These are phyloP conservation scores for Acanthiza pusilla DNA, from an alignment of 2,797 vertebrate species.

Conservation along the genomic window DNA sequence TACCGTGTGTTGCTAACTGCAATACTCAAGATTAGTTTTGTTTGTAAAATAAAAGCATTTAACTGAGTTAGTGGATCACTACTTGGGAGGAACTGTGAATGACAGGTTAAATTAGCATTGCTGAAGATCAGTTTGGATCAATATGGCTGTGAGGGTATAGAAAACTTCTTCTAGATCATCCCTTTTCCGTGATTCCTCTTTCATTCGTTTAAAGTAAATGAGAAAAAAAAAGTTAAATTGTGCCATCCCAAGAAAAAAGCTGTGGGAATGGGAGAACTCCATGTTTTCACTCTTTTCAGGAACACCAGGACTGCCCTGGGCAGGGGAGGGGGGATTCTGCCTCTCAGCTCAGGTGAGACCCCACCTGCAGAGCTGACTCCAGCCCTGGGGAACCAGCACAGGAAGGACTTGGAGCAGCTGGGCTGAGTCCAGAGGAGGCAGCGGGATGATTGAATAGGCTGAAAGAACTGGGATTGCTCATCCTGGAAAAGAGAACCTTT, in stretches of 20 bases:
- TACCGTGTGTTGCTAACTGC: neutral
- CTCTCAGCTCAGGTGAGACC: neutral
- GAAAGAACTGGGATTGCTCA: neutral
- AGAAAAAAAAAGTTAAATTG: neutral
- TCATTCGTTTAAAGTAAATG: neutral
- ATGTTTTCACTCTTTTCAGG: neutral
- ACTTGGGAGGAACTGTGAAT: neutral
- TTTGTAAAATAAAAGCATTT: neutral
- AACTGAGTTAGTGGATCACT: neutral
- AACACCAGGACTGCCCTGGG: neutral
- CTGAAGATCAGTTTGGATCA: neutral
- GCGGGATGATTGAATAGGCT: neutral
- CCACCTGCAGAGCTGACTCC: neutral
- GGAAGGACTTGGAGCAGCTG: neutral
- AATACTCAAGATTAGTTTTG: neutral
- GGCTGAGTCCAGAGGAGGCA: neutral
- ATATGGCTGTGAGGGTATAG: accelerated
- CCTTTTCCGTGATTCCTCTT: neutral
- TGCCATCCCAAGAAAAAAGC: neutral
- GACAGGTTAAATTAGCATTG: neutral
- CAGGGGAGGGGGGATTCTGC: neutral
- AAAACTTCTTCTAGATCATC: neutral
- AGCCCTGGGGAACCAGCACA: neutral
- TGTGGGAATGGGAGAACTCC: neutral
- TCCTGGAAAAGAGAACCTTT: neutral